These are phyloP conservation scores for Holotrichia oblita DNA, from an alignment of 1,140 invertebrate genomes.

Conservation along the genomic window DNA sequence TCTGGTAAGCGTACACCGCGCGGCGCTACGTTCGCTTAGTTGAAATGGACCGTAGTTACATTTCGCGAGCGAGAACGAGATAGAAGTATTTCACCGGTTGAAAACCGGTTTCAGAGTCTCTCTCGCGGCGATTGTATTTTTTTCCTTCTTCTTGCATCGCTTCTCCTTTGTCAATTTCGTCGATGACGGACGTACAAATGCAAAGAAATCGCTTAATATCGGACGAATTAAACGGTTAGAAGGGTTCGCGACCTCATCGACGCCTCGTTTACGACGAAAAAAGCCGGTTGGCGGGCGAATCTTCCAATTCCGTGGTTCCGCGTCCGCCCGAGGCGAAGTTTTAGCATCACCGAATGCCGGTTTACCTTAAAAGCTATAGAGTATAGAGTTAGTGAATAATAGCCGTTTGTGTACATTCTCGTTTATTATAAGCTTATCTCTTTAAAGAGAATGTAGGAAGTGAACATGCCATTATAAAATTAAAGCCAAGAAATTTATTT, in stretches of 20 bases:
- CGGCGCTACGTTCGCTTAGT: constrained; percentile 24
- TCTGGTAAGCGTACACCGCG: constrained; percentile 24
- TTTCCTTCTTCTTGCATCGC: constrained; percentile 16
- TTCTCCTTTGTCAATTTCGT: constrained; percentile 22
- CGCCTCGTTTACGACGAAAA: constrained; percentile 4
- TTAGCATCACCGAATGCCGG: neutral
- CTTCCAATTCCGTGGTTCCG: neutral
- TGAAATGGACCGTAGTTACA: neutral
- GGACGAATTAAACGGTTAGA: constrained; percentile 21
- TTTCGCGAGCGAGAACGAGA: neutral
- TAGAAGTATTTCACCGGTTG: neutral
- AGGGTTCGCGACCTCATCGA: constrained; percentile 18
- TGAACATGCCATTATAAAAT: no score
- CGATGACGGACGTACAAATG: constrained; percentile 14
- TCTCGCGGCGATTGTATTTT: neutral
- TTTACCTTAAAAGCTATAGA: constrained; percentile 13
- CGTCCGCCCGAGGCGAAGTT: constrained; percentile 11
- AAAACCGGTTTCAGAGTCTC: constrained; percentile 16
- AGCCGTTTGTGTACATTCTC: neutral
- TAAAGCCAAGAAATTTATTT: no score
- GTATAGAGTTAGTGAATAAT: neutral
- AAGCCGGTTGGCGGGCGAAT: constrained; percentile 3
- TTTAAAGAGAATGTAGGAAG: neutral
- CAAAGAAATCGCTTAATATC: constrained; percentile 34
- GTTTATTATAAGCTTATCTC: constrained; percentile 8